Percentiles rank a stretch among this genome's conserved stretches.
phyloP scores from a whole-genome alignment of 2,113 vertebrate species.

The Zosterops borbonicus region DNA sequence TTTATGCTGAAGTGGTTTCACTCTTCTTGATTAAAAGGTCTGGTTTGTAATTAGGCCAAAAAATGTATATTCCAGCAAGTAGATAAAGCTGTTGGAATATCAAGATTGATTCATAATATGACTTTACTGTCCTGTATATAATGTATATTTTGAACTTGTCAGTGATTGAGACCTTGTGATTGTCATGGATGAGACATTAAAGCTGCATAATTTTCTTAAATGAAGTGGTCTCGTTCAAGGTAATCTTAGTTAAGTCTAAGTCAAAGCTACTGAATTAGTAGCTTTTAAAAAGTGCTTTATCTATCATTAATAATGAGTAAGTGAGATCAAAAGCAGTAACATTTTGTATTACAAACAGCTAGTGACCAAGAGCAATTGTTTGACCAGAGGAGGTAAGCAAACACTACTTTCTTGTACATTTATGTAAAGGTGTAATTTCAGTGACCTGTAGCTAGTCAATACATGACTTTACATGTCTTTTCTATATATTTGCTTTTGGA shows the following conservation, averaged over 20 bases:
- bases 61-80: not conserved
- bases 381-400: not conserved
- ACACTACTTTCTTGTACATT: not conserved
- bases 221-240: not conserved
- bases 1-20: not conserved
- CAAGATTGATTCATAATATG: not conserved
- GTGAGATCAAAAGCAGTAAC: not conserved
- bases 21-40: not conserved
- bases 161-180: not conserved
- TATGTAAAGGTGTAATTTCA: not conserved
- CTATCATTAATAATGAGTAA: not conserved
- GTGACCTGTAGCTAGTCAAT: not conserved
- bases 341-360: not conserved
- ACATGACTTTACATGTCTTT: not conserved
- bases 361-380: not conserved
- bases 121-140: not conserved
- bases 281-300: not conserved
- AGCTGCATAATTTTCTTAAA: not conserved
- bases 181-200: not conserved
- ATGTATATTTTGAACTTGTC: not conserved
- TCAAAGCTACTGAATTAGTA: not conserved
- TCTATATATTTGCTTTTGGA: not conserved
- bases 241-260: not conserved
- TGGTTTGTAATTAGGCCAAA: not conserved
- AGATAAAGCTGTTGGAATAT: not conserved